Evolutionary conservation across 2,797 vertebrate genomes (phyloP).

Genomic region (Thamnophis elegans): DNA sequence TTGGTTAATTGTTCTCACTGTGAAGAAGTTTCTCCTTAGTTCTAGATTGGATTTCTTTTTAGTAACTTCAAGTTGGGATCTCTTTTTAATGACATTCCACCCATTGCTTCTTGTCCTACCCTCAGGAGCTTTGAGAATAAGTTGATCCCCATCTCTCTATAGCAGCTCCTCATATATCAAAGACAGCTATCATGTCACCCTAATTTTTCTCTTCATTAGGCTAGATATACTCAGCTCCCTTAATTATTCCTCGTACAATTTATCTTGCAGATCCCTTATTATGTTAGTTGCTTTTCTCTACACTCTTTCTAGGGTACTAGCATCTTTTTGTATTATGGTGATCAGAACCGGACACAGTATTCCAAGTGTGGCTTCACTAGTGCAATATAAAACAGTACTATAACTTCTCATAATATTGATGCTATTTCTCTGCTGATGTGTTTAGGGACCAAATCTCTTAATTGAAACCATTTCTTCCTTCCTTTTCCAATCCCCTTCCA

Average conservation of each 20-base stretch:
- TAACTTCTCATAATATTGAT: background rate
- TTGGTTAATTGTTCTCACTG: background rate
- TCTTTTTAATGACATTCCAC: background rate
- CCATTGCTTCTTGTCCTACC: background rate
- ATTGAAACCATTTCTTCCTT: background rate
- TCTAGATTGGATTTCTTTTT: background rate
- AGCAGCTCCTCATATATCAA: background rate
- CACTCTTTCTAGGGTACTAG: background rate
- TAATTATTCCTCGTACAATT: background rate
- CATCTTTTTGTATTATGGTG: background rate
- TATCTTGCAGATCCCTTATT: background rate
- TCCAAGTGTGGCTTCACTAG: background rate
- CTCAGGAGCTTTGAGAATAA: background rate
- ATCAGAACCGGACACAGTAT: background rate
- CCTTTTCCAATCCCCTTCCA: background rate
- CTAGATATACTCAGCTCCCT: background rate
- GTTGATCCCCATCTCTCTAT: background rate
- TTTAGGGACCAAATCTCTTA: background rate
- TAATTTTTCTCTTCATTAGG: background rate
- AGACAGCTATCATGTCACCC: background rate
- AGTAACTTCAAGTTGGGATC: background rate
- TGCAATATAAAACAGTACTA: background rate
- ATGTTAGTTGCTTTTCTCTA: no score
- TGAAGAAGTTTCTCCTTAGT: background rate
- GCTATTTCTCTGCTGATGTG: background rate